Evolutionary conservation across 2,113 vertebrate genomes (phyloP).

Genomic region (Clupea harengus): DNA sequence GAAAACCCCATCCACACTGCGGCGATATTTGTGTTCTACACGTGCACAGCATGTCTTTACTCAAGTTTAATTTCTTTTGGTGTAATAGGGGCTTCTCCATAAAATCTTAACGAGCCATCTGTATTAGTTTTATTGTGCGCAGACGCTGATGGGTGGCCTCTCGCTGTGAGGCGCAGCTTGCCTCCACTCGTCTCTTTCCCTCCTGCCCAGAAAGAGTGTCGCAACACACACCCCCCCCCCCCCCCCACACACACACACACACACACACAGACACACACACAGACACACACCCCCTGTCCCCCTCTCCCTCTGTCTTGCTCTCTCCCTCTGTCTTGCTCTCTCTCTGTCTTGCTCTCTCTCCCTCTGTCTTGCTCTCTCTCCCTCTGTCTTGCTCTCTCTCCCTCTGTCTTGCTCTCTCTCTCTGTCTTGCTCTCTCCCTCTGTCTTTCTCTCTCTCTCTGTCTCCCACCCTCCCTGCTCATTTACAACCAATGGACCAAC

Average conservation of each 20-base stretch:
- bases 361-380: neutral
- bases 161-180: neutral
- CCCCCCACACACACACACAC: neutral
- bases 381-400: neutral
- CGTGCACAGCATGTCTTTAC: constrained; percentile 23
- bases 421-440: neutral
- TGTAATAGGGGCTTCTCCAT: constrained; percentile 18
- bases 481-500: constrained; percentile 20
- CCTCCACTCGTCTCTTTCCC: constrained; percentile 2
- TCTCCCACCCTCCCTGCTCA: neutral
- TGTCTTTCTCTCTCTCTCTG: neutral
- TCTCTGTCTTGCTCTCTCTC: too few species aligned
- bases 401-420: neutral
- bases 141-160: constrained; percentile 2
- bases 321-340: neutral
- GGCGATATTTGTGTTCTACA: constrained; percentile 25
- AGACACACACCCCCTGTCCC: neutral
- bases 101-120: constrained; percentile 39
- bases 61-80: constrained; percentile 17
- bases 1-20: constrained; percentile 28
- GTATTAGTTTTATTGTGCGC: constrained; percentile 34
- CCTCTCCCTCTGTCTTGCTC: neutral
- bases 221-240: neutral
- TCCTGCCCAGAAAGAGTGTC: neutral
- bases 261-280: constrained; percentile 12